Percentiles rank a stretch among this genome's conserved stretches.
These are phyloP conservation scores for Pollenia griseotomentosa DNA, from an alignment of 2,888 invertebrate genomes.

Conservation along the genomic window DNA sequence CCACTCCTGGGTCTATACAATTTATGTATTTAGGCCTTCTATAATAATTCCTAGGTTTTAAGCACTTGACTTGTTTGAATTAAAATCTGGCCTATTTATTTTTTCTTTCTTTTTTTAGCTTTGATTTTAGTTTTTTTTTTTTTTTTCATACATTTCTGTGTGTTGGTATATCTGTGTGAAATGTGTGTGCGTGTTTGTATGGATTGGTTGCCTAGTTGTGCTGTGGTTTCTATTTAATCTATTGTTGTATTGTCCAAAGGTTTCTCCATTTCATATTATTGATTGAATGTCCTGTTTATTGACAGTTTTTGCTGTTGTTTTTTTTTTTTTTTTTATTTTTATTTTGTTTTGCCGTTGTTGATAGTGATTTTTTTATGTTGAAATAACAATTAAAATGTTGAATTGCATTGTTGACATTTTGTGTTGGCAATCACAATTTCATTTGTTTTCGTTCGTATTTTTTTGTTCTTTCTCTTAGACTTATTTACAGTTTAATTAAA, in stretches of 20 bases:
- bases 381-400: constrained; percentile 73
- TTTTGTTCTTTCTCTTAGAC: constrained; percentile 22
- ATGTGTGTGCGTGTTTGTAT: not conserved
- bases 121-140: constrained; percentile 16
- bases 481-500: constrained; percentile 69
- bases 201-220: constrained; percentile 17
- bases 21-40: not conserved
- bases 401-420: constrained; percentile 71
- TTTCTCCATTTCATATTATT: constrained; percentile 70
- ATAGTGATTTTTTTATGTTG: constrained; percentile 47
- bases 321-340: constrained; percentile 28
- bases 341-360: constrained; percentile 16
- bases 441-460: constrained; percentile 25
- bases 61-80: constrained; percentile 33
- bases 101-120: constrained; percentile 2
- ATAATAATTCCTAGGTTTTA: constrained; percentile 14
- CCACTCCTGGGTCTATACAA: not conserved
- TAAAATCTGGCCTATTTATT: constrained; percentile 42
- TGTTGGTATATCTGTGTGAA: no score
- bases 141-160: not conserved
- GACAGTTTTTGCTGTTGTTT: constrained; percentile 62
- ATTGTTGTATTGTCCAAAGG: constrained; percentile 55
- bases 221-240: constrained; percentile 61
- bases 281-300: constrained; percentile 73
- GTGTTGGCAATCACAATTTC: constrained; percentile 66